Evolutionary conservation across 2,888 invertebrate genomes (phyloP).

Genomic region (Caenorhabditis becei): DNA sequence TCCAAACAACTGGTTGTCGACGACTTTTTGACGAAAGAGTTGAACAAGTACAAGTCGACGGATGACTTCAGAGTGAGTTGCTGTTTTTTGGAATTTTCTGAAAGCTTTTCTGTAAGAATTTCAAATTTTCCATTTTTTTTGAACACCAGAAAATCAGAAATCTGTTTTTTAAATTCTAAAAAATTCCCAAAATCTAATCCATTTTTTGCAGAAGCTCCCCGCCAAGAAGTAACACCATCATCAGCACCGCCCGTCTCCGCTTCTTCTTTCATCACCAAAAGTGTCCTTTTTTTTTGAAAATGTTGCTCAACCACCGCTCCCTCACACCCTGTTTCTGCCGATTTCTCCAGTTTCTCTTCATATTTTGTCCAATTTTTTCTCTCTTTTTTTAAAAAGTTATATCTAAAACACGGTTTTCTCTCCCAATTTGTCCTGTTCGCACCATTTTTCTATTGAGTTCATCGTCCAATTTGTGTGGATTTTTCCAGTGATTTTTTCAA

Average conservation of each 20-base stretch:
- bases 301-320: slow-evolving; percentile 44
- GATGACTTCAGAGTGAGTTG: slow-evolving; percentile 82
- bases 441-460: not conserved
- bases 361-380: slow-evolving; percentile 13
- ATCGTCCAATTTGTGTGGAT: not conserved
- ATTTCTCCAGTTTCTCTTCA: slow-evolving; percentile 12
- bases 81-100: slow-evolving; percentile 1
- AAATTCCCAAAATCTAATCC: not conserved
- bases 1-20: slow-evolving; percentile 82
- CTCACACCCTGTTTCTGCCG: slow-evolving; percentile 36
- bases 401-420: slow-evolving; percentile 40
- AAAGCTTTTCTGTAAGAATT: too few species aligned
- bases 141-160: too few species aligned
- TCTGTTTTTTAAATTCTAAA: too few species aligned
- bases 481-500: not conserved
- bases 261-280: slow-evolving; percentile 44
- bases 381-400: not conserved
- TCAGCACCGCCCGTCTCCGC: not conserved
- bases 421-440: not conserved
- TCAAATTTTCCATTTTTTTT: too few species aligned
- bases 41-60: slow-evolving; percentile 83
- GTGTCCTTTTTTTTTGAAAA: slow-evolving; percentile 55
- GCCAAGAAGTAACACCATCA: slow-evolving; percentile 30
- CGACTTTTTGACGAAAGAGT: slow-evolving; percentile 82
- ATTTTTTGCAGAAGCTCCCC: slow-evolving; percentile 44